Base-by-base conservation (phyloP, 2,113 vertebrate species). In the Sclerurus mexicanus region DNA sequence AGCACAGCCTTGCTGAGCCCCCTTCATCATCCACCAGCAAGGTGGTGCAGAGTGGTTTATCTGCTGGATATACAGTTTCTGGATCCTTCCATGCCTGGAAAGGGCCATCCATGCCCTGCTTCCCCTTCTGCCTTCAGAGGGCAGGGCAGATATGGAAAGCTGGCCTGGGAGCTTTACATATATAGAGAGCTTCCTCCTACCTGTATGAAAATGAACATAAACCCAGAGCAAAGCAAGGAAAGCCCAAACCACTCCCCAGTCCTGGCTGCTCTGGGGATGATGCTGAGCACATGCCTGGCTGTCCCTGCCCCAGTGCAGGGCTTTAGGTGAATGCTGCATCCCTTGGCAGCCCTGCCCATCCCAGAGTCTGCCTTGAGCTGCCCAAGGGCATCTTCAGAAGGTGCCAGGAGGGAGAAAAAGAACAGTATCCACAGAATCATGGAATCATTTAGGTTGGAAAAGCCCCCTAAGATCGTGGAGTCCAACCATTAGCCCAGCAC, bases 201-300 rank as follows among this genome's bases (percentile, higher is more conserved):
- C 55, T 79, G 11, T 7, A 47, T 16, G 47, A 50, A 93, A 95
- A 91, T 39, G 52, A 66, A 31, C 2, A 9, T 58, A 84, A 63
- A 19, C 4, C 20, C 66, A 49, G 40, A 56, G 80, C 4, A 10
- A 66, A 82, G 52, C n/a, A 11, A 42, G 71, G n/a, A 40, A 75
- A 90, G 33, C 2, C 27, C 5, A 4, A 35, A 20, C 5, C 12
- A 24, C 9, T 4, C 17, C 9, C 6, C 3, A 4, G 24, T 10
- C 39, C 35, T 6, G 18, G 58, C 63, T 80, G 78, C 66, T 64
- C 85, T 7, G 6, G 12, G 40, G 5, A 3, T 0, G 16, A 56
- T 13, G 42, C 37, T 12, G 5, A 72, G 47, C 44, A 53, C 53
- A 40, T 1, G 20, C 31, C 46, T 66, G 52, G 7, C 0, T 4